These are phyloP conservation scores for Auanema sp. DNA, from an alignment of 2,888 invertebrate genomes.

Conservation along the genomic window DNA sequence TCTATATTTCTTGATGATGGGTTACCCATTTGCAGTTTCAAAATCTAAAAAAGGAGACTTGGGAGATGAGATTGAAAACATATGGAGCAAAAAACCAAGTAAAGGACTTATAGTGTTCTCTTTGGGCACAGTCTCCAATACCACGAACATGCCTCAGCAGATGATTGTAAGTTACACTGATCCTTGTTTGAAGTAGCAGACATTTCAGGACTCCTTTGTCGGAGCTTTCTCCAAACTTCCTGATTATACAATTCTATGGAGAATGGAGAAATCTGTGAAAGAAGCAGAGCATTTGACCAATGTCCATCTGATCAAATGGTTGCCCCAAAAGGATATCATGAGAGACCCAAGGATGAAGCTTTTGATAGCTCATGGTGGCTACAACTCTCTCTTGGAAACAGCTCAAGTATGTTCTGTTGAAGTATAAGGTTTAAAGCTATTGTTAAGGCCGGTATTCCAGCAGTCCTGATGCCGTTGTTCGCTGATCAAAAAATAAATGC, in stretches of 20 bases:
- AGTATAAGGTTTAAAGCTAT: background rate
- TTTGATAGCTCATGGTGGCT: slow-evolving; percentile 63
- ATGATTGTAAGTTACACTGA: slow-evolving; percentile 46
- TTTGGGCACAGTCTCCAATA: slow-evolving; percentile 61
- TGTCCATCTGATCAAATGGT: slow-evolving; percentile 58
- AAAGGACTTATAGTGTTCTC: slow-evolving; percentile 47
- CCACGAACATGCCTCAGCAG: slow-evolving; percentile 58
- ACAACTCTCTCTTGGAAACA: slow-evolving; percentile 60
- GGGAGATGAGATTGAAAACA: slow-evolving; percentile 25
- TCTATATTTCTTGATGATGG: too few relatives aligned
- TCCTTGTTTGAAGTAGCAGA: background rate
- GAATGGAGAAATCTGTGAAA: slow-evolving; percentile 56
- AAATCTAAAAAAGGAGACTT: slow-evolving; percentile 10
- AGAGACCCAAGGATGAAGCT: slow-evolving; percentile 55
- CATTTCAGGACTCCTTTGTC: slow-evolving; percentile 48
- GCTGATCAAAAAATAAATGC: slow-evolving; percentile 63
- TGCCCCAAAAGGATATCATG: slow-evolving; percentile 62
- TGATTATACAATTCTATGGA: slow-evolving; percentile 55
- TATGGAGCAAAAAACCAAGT: slow-evolving; percentile 23
- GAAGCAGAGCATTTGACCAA: slow-evolving; percentile 43
- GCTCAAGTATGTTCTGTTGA: slow-evolving; percentile 33
- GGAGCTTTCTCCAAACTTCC: slow-evolving; percentile 55
- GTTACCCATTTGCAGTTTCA: too few relatives aligned
- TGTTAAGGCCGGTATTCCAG: slow-evolving; percentile 53
- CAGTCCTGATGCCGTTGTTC: slow-evolving; percentile 61